Conservation (phyloP, 2,888 invertebrate species). For the Drosophila meridionalis region DNA sequence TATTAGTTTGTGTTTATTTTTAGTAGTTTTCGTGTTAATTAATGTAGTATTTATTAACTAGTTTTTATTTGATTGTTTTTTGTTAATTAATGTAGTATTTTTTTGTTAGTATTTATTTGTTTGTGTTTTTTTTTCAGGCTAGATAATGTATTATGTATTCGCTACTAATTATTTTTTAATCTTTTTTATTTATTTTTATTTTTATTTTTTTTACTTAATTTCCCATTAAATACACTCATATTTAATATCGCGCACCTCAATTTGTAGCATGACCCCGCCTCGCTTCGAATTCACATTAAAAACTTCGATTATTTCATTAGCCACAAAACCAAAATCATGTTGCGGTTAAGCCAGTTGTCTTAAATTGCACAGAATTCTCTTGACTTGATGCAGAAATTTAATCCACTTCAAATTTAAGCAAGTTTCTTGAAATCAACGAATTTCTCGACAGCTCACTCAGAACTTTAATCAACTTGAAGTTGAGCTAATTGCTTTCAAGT, state of each 20-base stretch:
- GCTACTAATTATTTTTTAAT: too few relatives aligned
- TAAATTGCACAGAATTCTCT: not conserved
- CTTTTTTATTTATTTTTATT: too few relatives aligned
- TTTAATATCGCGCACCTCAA: not conserved
- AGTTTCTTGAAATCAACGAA: not conserved
- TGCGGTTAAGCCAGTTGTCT: not conserved
- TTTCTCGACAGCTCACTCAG: not conserved
- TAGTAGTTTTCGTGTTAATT: too few relatives aligned
- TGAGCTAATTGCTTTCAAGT: not conserved
- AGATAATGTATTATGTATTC: too few relatives aligned
- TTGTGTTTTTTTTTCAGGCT: too few relatives aligned
- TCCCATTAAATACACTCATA: not conserved
- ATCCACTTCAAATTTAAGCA: not conserved
- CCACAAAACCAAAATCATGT: not conserved
- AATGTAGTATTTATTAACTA: too few relatives aligned
- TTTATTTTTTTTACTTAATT: too few relatives aligned
- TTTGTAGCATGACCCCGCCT: not conserved
- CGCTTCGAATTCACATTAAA: not conserved
- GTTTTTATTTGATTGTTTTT: too few relatives aligned
- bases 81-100: too few relatives aligned
- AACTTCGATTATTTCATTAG: slow-evolving; percentile 7
- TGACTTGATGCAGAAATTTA: not conserved
- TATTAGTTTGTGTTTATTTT: too few relatives aligned
- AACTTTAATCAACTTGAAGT: not conserved
- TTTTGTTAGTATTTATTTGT: too few relatives aligned